phyloP scores from a whole-genome alignment of 2,888 invertebrate genomes.

The Eupithecia exiguata region DNA sequence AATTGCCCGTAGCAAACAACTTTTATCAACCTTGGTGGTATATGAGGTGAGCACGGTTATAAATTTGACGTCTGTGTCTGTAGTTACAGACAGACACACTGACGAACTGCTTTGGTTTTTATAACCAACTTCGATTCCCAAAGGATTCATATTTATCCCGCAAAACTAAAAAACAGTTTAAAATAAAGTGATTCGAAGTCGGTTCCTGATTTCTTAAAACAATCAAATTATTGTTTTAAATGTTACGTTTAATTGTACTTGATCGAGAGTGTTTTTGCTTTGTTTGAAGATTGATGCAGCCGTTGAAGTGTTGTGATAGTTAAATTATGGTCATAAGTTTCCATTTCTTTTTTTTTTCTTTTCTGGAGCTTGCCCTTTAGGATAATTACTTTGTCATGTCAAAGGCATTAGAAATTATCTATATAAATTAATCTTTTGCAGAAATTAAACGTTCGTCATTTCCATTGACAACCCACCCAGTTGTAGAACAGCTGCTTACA shows the following conservation, averaged over 20 bases:
- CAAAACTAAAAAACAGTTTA: no score
- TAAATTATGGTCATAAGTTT: background rate
- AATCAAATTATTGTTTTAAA: no score
- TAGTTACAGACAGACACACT: no score
- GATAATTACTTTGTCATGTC: background rate
- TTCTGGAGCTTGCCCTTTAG: no score
- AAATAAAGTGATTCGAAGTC: no score
- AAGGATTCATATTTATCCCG: no score
- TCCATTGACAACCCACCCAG: background rate
- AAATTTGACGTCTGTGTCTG: background rate
- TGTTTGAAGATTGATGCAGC: no score
- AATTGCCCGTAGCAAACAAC: background rate
- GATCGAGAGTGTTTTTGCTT: no score
- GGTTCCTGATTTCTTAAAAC: no score
- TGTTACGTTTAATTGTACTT: no score
- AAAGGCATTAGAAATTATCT: background rate
- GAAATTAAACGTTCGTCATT: background rate
- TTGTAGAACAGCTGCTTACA: conserved; percentile 45
- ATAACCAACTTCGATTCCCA: no score
- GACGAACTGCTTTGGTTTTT: no score
- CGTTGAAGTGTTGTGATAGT: background rate
- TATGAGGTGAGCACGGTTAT: background rate
- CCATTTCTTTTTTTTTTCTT: background rate
- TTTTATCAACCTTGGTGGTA: background rate
- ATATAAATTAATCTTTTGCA: background rate